A percentile compares a stretch with the other conserved stretches of the same genome.
These are phyloP conservation scores for Brachyhypopomus occidentalis DNA, from an alignment of 2,113 vertebrate species.

Conservation along the genomic window DNA sequence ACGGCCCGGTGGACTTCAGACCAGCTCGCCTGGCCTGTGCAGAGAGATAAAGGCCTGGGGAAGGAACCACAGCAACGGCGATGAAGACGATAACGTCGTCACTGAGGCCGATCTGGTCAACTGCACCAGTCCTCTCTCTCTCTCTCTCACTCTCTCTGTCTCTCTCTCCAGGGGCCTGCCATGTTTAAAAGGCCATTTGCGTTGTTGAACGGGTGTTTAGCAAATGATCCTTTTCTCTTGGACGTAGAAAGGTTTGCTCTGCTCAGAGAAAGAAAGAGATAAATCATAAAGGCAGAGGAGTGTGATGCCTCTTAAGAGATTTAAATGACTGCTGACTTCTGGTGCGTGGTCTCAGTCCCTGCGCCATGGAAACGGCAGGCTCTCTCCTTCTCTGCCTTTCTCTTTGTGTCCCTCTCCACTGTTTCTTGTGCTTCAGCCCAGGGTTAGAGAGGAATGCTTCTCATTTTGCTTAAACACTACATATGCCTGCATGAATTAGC, in stretches of 20 bases:
- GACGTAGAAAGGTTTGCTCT: slow-evolving; percentile 28
- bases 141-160: slow-evolving; percentile 44
- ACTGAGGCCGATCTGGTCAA: slow-evolving; percentile 60
- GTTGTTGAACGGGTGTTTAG: slow-evolving; percentile 55
- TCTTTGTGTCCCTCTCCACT: slow-evolving; percentile 10
- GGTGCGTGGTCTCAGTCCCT: neutral
- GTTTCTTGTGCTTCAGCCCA: neutral
- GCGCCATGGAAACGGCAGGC: slow-evolving; percentile 32
- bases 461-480: neutral
- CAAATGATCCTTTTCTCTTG: slow-evolving; percentile 50
- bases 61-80: slow-evolving; percentile 49
- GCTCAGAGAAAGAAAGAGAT: slow-evolving; percentile 33
- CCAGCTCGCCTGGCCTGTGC: slow-evolving; percentile 52
- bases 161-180: slow-evolving; percentile 44
- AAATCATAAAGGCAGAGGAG: slow-evolving; percentile 37
- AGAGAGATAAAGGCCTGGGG: slow-evolving; percentile 67
- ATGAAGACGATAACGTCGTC: slow-evolving; percentile 62
- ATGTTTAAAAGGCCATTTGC: slow-evolving; percentile 48
- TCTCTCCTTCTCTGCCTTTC: slow-evolving; percentile 9
- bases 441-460: neutral
- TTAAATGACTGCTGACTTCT: slow-evolving; percentile 61
- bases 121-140: slow-evolving; percentile 40
- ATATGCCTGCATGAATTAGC: neutral
- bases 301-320: slow-evolving; percentile 61
- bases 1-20: slow-evolving; percentile 58